Base-by-base conservation (phyloP, 2,113 vertebrate species). In the Saimiri boliviensis region DNA sequence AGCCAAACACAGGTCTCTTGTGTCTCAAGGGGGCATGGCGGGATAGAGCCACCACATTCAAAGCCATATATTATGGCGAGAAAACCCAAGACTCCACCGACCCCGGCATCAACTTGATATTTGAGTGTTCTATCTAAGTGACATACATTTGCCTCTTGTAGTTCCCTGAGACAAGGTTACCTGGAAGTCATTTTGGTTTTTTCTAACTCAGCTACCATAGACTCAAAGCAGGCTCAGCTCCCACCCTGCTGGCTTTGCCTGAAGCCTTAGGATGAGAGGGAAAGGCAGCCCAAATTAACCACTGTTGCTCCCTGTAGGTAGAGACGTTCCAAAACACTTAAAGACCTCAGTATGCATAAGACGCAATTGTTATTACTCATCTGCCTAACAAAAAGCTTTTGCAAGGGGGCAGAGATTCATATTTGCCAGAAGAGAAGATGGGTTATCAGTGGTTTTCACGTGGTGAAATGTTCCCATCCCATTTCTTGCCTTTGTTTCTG, bases 401-500 rank as follows among this genome's bases (percentile, higher is more conserved):
- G 4, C 66, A 66, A 76, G 45, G 83, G 58, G 91, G 92, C 90
- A 35, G 10, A 58, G 95, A 71, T 83, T 66, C 89, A n/a, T 76
- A 12, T 84, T 96, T 89, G 94, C 58, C 42, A 74, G 95, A 90
- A 37, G 90, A 86, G 92, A 79, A 95, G 68, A 83, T 86, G 49
- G 81, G 42, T 42, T 40, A 37, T 83, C 21, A 9, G 60, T 66
- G 79, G 68, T 71, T 81, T 70, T 45, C 52, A 79, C 21, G 1
- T 16, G 54, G 87, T 42, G 84, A 94, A 96, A 96, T 93, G 32
- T 82, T 73, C 96, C 79, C 94, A n/a, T 96, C 94, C 90, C 49
- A 56, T 91, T 89, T 97, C 93, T 97, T 97, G 97, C 97, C 95
- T 98, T 97, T 98, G 97, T 97, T 98, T 98, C 97, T 94, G 97